Conservation (phyloP, 1,140 invertebrate species). For the Drosophila bipectinata region DNA sequence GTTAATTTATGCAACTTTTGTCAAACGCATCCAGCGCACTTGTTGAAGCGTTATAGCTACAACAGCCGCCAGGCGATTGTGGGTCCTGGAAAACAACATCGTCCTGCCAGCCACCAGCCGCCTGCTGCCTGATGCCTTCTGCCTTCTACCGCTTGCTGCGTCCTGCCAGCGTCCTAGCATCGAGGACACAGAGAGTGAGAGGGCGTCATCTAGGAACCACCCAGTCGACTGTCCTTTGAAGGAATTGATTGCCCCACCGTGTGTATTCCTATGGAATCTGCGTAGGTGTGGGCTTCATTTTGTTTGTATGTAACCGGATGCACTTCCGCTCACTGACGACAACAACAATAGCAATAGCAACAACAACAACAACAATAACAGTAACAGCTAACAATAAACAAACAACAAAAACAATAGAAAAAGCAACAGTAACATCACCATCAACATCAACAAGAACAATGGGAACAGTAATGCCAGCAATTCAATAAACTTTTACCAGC, state of each 20-base stretch:
- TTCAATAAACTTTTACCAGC: slow-evolving; percentile 46
- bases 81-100: slow-evolving; percentile 4
- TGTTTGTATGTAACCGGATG: slow-evolving; percentile 62
- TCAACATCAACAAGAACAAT: slow-evolving; percentile 41
- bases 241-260: slow-evolving; percentile 58
- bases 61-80: slow-evolving; percentile 22
- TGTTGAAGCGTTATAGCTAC: slow-evolving; percentile 42
- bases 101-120: no score
- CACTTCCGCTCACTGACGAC: slow-evolving; percentile 57
- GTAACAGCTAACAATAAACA: slow-evolving; percentile 19
- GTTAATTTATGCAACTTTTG: slow-evolving; percentile 81
- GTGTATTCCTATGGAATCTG: slow-evolving; percentile 21
- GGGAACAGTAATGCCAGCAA: slow-evolving; percentile 46
- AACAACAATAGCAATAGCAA: slow-evolving; percentile 23
- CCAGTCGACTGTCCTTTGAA: slow-evolving; percentile 16
- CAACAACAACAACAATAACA: slow-evolving; percentile 19
- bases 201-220: slow-evolving; percentile 7
- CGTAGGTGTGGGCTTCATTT: slow-evolving; percentile 40
- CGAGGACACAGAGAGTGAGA: neutral
- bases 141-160: neutral
- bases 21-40: slow-evolving; percentile 59
- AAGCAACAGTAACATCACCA: slow-evolving; percentile 26
- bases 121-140: neutral
- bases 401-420: slow-evolving; percentile 20
- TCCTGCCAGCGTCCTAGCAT: neutral